Evolutionary conservation across 2,888 invertebrate genomes (phyloP).

Genomic region (Hydropsyche betteni): DNA sequence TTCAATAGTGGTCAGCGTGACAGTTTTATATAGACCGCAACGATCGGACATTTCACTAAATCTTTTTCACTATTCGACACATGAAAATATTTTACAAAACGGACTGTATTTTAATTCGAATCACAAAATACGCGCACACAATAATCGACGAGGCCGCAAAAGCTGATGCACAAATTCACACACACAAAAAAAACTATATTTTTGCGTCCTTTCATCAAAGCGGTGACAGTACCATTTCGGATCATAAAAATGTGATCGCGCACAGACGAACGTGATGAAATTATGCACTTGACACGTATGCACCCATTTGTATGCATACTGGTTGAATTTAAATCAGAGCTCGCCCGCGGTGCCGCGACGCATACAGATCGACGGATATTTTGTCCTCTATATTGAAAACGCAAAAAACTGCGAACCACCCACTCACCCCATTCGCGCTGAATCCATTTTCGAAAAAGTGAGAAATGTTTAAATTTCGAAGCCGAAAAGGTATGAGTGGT

Average conservation of each 20-base stretch:
- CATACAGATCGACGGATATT: constrained; percentile 11
- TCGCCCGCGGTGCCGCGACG: neutral
- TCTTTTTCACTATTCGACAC: no score
- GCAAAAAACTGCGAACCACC: neutral
- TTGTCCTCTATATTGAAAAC: neutral
- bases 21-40: no score
- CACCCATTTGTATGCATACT: constrained; percentile 19
- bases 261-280: constrained; percentile 1
- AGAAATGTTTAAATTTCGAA: neutral
- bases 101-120: no score
- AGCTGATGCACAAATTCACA: no score
- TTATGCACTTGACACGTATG: constrained; percentile 23
- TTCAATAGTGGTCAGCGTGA: no score
- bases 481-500: neutral
- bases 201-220: no score
- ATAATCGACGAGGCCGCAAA: no score
- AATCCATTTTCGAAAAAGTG: neutral
- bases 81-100: no score
- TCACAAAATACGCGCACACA: no score
- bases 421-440: neutral
- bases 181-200: no score
- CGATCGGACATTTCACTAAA: no score
- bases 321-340: constrained; percentile 17
- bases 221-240: neutral
- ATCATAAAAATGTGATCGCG: constrained; percentile 14